Percentiles rank a stretch among this genome's conserved stretches.
These are phyloP conservation scores for Leptatherina wallacei DNA, from an alignment of 2,797 vertebrate species.

Conservation along the genomic window DNA sequence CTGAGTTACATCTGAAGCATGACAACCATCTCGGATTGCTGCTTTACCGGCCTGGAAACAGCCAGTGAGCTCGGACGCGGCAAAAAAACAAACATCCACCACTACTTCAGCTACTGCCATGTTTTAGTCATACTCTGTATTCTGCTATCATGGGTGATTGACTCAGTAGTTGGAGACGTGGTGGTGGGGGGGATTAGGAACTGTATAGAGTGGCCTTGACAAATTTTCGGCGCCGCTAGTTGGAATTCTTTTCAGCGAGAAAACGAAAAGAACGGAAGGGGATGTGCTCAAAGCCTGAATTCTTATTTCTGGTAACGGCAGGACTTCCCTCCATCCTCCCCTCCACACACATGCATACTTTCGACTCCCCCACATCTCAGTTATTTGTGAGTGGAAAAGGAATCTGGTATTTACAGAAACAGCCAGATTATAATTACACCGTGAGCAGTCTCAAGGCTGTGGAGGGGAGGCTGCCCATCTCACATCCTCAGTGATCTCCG, in stretches of 20 bases:
- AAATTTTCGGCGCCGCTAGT: conserved; percentile 34
- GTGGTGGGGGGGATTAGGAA: conserved; percentile 1
- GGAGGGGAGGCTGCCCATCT: conserved; percentile 12
- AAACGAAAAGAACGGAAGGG: conserved; percentile 46
- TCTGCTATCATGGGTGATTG: conserved; percentile 28
- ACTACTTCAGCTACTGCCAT: not conserved
- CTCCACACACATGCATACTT: conserved; percentile 19
- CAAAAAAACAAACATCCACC: not conserved
- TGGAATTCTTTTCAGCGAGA: conserved; percentile 48
- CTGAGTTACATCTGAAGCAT: not conserved
- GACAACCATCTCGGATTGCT: not conserved
- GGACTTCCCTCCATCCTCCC: conserved; percentile 60
- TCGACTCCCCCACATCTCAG: conserved; percentile 45
- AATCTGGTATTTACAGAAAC: conserved; percentile 64
- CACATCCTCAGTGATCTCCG: conserved; percentile 34
- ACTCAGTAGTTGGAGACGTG: not conserved
- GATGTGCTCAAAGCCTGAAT: conserved; percentile 32
- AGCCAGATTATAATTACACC: conserved; percentile 55
- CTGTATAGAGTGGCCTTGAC: conserved; percentile 61
- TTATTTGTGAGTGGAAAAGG: conserved; percentile 51
- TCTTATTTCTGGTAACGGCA: conserved; percentile 55
- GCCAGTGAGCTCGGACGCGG: not conserved
- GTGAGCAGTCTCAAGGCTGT: conserved; percentile 61
- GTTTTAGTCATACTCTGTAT: conserved; percentile 59
- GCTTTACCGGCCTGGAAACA: conserved; percentile 5